Percentiles rank a stretch among this genome's conserved stretches.
These are phyloP conservation scores for Nephrotoma flavescens DNA, from an alignment of 2,888 invertebrate genomes.

Conservation along the genomic window DNA sequence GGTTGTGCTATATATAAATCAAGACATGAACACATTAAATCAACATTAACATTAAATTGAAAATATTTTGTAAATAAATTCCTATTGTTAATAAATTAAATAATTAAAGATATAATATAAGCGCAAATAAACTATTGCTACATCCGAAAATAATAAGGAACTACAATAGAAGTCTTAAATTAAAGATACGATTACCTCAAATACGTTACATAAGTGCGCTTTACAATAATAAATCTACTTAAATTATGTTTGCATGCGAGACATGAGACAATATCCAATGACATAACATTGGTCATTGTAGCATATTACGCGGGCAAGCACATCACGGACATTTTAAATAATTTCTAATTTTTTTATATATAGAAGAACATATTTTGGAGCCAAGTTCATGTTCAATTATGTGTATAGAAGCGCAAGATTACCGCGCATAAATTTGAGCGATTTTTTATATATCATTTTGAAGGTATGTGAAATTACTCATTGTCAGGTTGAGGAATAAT, in stretches of 20 bases:
- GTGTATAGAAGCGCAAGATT: neutral
- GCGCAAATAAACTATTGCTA: neutral
- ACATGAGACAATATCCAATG: neutral
- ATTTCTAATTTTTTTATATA: neutral
- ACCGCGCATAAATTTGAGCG: too few relatives aligned
- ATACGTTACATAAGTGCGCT: neutral
- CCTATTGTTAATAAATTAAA: neutral
- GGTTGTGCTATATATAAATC: neutral
- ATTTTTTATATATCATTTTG: too few relatives aligned
- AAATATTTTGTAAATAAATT: neutral
- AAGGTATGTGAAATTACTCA: too few relatives aligned
- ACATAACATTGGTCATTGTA: neutral
- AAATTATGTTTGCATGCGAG: neutral
- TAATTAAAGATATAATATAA: neutral
- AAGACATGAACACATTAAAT: neutral
- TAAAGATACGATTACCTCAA: neutral
- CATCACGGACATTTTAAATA: neutral
- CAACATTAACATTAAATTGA: neutral
- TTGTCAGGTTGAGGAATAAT: too few relatives aligned
- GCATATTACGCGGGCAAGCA: neutral
- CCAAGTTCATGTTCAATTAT: neutral
- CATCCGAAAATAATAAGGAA: neutral
- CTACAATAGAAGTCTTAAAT: neutral
- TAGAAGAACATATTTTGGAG: neutral
- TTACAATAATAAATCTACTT: neutral